These are phyloP conservation scores for Fissipunctia ypsillon DNA, from an alignment of 2,888 invertebrate species.

Conservation along the genomic window DNA sequence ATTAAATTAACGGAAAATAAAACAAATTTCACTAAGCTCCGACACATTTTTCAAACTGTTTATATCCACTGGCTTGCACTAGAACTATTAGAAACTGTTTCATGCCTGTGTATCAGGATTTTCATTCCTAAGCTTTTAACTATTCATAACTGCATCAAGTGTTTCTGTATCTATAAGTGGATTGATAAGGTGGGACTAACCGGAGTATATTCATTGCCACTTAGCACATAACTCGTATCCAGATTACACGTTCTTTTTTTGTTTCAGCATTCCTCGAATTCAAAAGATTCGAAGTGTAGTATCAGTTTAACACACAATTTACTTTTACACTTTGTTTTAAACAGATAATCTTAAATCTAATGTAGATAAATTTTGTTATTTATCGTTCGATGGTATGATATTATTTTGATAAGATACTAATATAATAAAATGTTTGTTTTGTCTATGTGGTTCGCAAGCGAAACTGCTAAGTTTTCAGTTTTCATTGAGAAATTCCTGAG, in stretches of 20 bases:
- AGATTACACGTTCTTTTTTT: slow-evolving; percentile 20
- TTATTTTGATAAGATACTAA: not conserved
- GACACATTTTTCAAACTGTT: slow-evolving; percentile 41
- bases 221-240: slow-evolving; percentile 9
- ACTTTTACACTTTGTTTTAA: slow-evolving; percentile 14
- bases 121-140: slow-evolving; percentile 25
- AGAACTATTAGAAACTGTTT: not conserved
- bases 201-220: slow-evolving; percentile 13
- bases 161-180: slow-evolving; percentile 36
- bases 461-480: too few relatives aligned
- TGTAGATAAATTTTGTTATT: slow-evolving; percentile 17
- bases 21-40: slow-evolving; percentile 31
- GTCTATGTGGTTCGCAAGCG: too few relatives aligned
- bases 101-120: not conserved
- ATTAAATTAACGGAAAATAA: slow-evolving; percentile 37
- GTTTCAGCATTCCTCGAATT: not conserved
- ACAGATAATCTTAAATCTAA: slow-evolving; percentile 16
- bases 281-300: not conserved
- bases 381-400: slow-evolving; percentile 11
- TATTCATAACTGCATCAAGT: slow-evolving; percentile 35
- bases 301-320: not conserved
- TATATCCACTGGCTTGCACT: slow-evolving; percentile 2
- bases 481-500: too few relatives aligned
- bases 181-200: slow-evolving; percentile 31
- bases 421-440: not conserved